Base-by-base conservation (phyloP, 2,113 vertebrate species). In the Edolisoma coerulescens region DNA sequence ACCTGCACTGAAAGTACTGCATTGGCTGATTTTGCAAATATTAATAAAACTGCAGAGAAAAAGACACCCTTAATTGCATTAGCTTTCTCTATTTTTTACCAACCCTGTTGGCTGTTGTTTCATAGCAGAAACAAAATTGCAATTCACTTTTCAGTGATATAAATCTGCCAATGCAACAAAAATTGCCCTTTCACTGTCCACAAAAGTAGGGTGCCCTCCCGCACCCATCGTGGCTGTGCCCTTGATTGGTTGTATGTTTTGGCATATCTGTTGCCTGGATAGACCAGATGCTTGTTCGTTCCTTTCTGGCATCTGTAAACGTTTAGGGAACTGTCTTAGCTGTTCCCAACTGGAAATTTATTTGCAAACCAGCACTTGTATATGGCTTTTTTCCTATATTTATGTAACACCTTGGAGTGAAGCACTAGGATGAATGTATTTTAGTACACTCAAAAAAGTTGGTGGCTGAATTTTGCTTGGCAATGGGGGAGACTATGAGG, bases 191-290 rank as follows among this genome's bases (percentile, higher is more conserved):
- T 73, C 67, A 42, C 33, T 73, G 17, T 30, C 54, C 42, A 11
- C 37, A 82, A 22, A 75, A 30, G 12, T 69, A 39, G 26, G 0
- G 3, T 23, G 6, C 19, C 37, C 32, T n/a, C 37, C 11, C 33
- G 13, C 7, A 33, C 16, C 7, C 8, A 2, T 5, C 1, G 1
- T 32, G 42, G 7, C 24, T 49, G 9, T 59, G 7, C 8, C 73
- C 50, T 45, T 49, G 27, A 52, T 27, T 87, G n/a, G 52, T 11
- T 52, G 16, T 6, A 10, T 63, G n/a, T 7, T 50, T 13, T 67
- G 64, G 6, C 24, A 7, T 37, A 18, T 59, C 27, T 14, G 0
- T 37, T 73, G 35, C 18, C 53, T 47, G 18, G 45, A 60, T 32
- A 54, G 56, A 52, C 47, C 65, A 78, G 47, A 73, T 82, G 42